Conservation (phyloP, 2,113 vertebrate species). For the Rhinolophus sinicus region DNA sequence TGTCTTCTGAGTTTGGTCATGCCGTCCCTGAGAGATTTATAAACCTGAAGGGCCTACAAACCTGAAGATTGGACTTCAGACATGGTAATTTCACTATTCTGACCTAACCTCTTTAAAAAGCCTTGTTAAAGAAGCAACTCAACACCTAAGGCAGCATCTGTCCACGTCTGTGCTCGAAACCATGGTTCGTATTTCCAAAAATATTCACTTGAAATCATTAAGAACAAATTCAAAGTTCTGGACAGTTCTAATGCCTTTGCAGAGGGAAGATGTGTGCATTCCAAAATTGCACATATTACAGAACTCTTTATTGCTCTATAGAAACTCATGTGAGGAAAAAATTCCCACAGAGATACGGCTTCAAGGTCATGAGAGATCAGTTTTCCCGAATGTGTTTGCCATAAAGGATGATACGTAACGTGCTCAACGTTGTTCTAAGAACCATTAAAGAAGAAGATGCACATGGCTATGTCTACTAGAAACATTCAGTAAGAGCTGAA, state of each 20-base stretch:
- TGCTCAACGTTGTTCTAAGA: not conserved
- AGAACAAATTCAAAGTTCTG: not conserved
- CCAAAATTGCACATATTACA: not conserved
- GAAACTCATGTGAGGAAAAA: not conserved
- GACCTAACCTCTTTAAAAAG: not conserved
- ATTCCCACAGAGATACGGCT: not conserved
- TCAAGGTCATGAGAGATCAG: not conserved
- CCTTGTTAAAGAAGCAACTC: not conserved
- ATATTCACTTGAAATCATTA: not conserved
- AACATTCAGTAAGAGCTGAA: not conserved
- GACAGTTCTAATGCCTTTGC: not conserved
- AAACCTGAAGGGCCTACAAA: not conserved
- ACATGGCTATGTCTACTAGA: not conserved
- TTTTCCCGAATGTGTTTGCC: not conserved
- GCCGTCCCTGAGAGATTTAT: not conserved
- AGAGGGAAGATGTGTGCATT: not conserved
- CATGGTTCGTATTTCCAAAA: not conserved
- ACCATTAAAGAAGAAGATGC: not conserved
- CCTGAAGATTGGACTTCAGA: not conserved
- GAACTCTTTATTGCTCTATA: not conserved
- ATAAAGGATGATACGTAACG: not conserved
- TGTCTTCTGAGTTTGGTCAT: not conserved
- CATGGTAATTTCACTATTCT: not conserved
- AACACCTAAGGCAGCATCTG: not conserved
- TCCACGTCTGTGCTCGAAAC: not conserved